Evolutionary conservation across 2,888 invertebrate species (phyloP).

Genomic region (Piscicola geometra): DNA sequence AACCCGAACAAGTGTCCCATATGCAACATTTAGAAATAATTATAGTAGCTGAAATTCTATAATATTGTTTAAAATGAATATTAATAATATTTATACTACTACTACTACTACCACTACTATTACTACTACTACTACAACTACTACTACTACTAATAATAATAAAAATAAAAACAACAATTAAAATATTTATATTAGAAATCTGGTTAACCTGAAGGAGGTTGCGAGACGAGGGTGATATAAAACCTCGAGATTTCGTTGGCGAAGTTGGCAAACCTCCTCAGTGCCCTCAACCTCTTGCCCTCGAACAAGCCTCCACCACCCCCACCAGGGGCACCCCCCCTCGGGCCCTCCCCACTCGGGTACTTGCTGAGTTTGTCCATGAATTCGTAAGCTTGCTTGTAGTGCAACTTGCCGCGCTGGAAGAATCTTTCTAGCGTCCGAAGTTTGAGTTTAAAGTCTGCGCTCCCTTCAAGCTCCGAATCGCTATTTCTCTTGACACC

Average conservation of each 20-base stretch:
- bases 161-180: not conserved
- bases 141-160: not conserved
- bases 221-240: not conserved
- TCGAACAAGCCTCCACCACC: too few relatives aligned
- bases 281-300: not conserved
- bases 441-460: not conserved
- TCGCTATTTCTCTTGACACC: constrained; percentile 10
- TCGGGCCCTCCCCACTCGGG: not conserved
- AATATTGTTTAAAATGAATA: too few relatives aligned
- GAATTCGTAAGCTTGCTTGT: not conserved
- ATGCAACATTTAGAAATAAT: too few relatives aligned
- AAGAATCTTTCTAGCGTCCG: not conserved
- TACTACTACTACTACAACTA: too few relatives aligned
- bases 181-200: not conserved
- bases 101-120: too few relatives aligned
- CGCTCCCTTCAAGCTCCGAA: not conserved
- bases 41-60: too few relatives aligned
- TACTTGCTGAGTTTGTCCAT: not conserved
- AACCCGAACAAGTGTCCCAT: too few relatives aligned
- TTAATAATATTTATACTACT: too few relatives aligned
- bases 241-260: not conserved
- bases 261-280: not conserved
- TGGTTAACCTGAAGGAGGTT: not conserved
- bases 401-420: not conserved
- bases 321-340: not conserved